Conservation (phyloP, 2,113 vertebrate species). For the Callaeas wilsoni region DNA sequence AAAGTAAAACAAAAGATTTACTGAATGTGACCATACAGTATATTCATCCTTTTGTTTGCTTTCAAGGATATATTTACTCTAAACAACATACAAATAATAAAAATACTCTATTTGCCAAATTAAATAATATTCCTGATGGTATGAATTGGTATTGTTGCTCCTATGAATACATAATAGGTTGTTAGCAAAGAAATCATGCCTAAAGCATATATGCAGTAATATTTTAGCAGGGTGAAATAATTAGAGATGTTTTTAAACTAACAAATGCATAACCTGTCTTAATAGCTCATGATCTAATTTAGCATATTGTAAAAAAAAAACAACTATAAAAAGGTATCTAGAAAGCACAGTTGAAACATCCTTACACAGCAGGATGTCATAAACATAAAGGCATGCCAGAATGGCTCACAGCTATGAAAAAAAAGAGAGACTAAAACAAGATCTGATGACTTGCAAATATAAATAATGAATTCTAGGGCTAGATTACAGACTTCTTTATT, state of each 20-base stretch:
- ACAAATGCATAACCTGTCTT: slow-evolving; percentile 58
- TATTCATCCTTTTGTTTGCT: slow-evolving; percentile 11
- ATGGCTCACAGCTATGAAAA: slow-evolving; percentile 46
- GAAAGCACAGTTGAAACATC: slow-evolving; percentile 56
- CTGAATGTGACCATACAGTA: background rate
- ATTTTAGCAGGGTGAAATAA: slow-evolving; percentile 59
- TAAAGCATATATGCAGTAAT: slow-evolving; percentile 51
- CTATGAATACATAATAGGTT: slow-evolving; percentile 59
- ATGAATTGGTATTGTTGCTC: slow-evolving; percentile 51
- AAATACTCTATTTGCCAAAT: slow-evolving; percentile 59
- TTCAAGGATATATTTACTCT: slow-evolving; percentile 35
- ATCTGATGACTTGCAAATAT: slow-evolving; percentile 63
- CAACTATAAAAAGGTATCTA: slow-evolving; percentile 58
- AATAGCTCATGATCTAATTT: slow-evolving; percentile 67
- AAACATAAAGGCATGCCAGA: slow-evolving; percentile 64
- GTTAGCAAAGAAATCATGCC: slow-evolving; percentile 59
- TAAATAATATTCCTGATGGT: slow-evolving; percentile 56
- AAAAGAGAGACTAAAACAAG: slow-evolving; percentile 22
- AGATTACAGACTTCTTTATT: slow-evolving; percentile 29
- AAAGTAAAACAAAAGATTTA: slow-evolving; percentile 55
- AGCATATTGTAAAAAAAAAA: slow-evolving; percentile 16
- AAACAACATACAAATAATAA: slow-evolving; percentile 46
- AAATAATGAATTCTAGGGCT: slow-evolving; percentile 54
- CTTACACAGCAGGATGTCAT: slow-evolving; percentile 69
- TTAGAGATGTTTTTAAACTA: slow-evolving; percentile 67